Conservation (phyloP, 2,797 vertebrate genomes). For the Eupleurogrammus muticus region DNA sequence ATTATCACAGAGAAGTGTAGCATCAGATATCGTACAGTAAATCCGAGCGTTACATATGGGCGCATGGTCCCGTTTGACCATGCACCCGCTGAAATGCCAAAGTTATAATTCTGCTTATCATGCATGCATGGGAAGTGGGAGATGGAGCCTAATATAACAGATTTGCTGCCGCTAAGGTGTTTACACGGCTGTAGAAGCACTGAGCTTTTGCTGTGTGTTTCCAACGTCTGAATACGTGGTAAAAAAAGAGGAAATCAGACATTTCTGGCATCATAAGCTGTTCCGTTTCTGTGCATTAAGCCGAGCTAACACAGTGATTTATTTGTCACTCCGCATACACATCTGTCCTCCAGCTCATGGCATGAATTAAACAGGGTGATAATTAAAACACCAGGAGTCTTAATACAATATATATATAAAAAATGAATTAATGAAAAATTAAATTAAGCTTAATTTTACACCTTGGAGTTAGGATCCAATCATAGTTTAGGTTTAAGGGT, state of each 20-base stretch:
- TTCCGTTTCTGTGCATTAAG: neutral
- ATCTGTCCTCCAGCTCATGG: neutral
- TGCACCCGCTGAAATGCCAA: neutral
- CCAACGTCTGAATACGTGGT: neutral
- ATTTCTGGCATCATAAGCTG: neutral
- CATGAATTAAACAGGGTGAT: too few species aligned
- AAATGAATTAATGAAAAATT: too few species aligned
- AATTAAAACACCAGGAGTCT: too few species aligned
- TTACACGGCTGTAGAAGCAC: neutral
- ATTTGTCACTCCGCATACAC: neutral
- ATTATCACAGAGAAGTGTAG: slow-evolving; percentile 12
- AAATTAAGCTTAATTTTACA: neutral
- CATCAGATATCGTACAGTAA: too few species aligned
- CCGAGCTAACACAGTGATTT: neutral
- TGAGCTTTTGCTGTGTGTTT: neutral
- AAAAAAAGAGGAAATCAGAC: neutral
- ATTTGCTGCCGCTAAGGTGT: slow-evolving; percentile 12
- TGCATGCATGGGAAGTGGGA: neutral
- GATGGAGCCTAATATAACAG: slow-evolving; percentile 1
- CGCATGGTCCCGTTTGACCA: neutral
- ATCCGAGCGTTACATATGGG: too few species aligned
- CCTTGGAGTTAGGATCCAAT: neutral
- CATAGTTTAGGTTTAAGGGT: neutral
- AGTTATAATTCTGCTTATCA: slow-evolving; percentile 8
- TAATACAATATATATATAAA: too few species aligned